Evolutionary conservation across 2,888 invertebrate species (phyloP).

Genomic region (Synanthedon myopaeformis): DNA sequence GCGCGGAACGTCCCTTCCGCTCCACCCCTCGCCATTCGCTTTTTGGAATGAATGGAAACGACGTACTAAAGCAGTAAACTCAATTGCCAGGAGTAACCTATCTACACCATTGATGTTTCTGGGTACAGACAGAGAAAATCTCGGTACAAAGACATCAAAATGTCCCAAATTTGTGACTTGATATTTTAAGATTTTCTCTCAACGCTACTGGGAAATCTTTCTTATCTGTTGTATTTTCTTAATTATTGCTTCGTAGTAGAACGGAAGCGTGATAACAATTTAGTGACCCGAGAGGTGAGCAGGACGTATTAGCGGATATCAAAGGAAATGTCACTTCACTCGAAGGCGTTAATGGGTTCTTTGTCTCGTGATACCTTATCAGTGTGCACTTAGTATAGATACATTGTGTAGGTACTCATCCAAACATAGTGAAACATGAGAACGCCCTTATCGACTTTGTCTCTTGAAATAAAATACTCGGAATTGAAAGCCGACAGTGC

Average conservation of each 20-base stretch:
- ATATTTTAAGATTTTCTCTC: no score
- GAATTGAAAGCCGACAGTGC: no score
- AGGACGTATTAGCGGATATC: constrained; percentile 53
- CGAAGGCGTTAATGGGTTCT: constrained; percentile 62
- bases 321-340: constrained; percentile 66
- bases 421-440: background rate
- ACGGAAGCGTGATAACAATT: constrained; percentile 60
- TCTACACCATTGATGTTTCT: no score
- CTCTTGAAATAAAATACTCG: no score
- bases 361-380: constrained; percentile 65
- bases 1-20: constrained; percentile 64
- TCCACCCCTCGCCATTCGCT: constrained; percentile 48
- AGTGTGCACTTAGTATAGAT: constrained; percentile 12
- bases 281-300: constrained; percentile 57
- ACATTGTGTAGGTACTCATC: background rate
- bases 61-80: constrained; percentile 17
- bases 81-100: constrained; percentile 19
- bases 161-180: no score
- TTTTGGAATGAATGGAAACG: constrained; percentile 39
- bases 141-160: no score
- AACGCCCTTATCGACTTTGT: no score
- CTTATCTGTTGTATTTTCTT: background rate
- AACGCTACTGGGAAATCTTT: background rate
- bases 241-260: constrained; percentile 10
- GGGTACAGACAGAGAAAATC: no score